Percentiles rank a stretch among this genome's conserved stretches.
phyloP scores from a whole-genome alignment of 1,140 invertebrate genomes.

The Drosophila ficusphila region DNA sequence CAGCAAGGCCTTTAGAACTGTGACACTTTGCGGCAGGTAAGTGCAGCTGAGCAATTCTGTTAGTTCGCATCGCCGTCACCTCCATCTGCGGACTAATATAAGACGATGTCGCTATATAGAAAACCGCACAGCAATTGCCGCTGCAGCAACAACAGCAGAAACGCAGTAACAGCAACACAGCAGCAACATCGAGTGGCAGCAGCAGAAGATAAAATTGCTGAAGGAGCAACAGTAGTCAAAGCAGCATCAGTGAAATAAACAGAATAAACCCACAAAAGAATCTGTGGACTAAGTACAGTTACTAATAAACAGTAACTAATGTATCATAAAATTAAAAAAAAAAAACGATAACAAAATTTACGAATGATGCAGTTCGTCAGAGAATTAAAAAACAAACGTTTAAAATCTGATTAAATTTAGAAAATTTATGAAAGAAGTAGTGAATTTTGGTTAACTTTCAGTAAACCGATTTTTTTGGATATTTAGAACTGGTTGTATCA shows the following conservation, averaged over 20 bases:
- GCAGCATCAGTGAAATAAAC: constrained; percentile 7
- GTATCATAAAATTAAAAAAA: too few relatives aligned
- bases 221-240: constrained; percentile 3
- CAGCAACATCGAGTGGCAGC: background rate
- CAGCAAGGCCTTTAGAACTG: background rate
- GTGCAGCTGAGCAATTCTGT: constrained; percentile 6
- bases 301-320: background rate
- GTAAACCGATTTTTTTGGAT: too few relatives aligned
- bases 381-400: too few relatives aligned
- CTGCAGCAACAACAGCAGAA: constrained; percentile 13
- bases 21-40: constrained; percentile 43
- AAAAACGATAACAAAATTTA: background rate
- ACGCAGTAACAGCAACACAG: background rate
- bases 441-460: too few relatives aligned
- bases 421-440: too few relatives aligned
- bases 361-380: too few relatives aligned
- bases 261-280: background rate
- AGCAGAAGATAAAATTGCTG: constrained; percentile 12
- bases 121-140: constrained; percentile 70
- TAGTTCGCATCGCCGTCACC: background rate
- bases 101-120: background rate
- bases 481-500: too few relatives aligned
- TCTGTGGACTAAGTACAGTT: constrained; percentile 3
- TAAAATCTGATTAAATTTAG: too few relatives aligned
- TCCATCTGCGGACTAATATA: background rate